Percentiles rank a stretch among this genome's conserved stretches.
These are phyloP conservation scores for Drosophila helvetica DNA, from an alignment of 2,888 invertebrate species.

Conservation along the genomic window DNA sequence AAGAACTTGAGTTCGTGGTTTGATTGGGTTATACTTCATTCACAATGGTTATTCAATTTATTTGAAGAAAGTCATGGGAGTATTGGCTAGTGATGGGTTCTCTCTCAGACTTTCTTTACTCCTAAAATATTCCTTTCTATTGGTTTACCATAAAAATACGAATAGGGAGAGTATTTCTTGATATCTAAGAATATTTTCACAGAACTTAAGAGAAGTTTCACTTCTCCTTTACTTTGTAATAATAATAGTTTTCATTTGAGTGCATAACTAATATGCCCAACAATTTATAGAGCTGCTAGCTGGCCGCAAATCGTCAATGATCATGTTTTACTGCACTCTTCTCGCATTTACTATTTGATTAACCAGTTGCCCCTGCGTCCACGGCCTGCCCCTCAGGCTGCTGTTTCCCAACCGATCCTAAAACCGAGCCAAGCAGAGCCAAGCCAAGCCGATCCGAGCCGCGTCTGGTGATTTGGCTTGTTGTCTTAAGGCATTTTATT, in stretches of 20 bases:
- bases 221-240: not conserved
- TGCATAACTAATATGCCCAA: conserved; percentile 39
- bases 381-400: not conserved
- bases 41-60: no score
- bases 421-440: conserved; percentile 8
- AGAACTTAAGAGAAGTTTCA: not conserved
- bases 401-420: conserved; percentile 15
- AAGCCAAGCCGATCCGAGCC: conserved; percentile 11
- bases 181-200: not conserved
- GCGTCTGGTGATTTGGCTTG: conserved; percentile 62
- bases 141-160: no score
- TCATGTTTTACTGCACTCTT: conserved; percentile 68
- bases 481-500: conserved; percentile 81
- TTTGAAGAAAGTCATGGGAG: no score
- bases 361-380: conserved; percentile 42
- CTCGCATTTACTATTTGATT: conserved; percentile 70
- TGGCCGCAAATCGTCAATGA: conserved; percentile 58
- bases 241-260: conserved; percentile 7
- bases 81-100: no score
- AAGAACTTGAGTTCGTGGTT: no score
- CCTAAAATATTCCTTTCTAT: no score
- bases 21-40: no score
- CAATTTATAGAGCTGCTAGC: conserved; percentile 42
- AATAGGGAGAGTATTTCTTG: no score
- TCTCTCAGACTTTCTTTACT: no score